phyloP scores from a whole-genome alignment of 2,797 vertebrate species.

The Poeciliopsis paucimaculata region DNA sequence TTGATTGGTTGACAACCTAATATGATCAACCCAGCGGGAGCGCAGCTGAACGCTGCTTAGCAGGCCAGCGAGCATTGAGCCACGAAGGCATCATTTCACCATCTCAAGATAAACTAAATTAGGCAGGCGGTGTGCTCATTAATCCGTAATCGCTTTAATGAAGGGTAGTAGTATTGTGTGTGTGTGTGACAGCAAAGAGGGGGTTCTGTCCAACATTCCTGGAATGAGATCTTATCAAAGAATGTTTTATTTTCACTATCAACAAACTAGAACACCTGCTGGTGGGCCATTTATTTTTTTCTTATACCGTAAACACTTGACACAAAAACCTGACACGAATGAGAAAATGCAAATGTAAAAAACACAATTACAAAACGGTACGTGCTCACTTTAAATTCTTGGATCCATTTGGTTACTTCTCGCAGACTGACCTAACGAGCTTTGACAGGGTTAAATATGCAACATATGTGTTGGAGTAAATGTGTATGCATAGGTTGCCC shows the following conservation, averaged over 20 bases:
- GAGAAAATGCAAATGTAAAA: conserved; percentile 40
- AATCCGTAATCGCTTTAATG: conserved; percentile 73
- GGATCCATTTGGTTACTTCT: not conserved
- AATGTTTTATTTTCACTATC: conserved; percentile 4
- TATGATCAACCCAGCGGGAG: conserved; percentile 18
- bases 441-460: conserved; percentile 16
- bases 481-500: conserved; percentile 40
- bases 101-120: conserved; percentile 64
- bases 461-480: conserved; percentile 16
- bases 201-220: not conserved
- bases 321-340: not conserved
- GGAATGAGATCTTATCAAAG: not conserved
- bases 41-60: conserved; percentile 3
- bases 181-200: conserved; percentile 3
- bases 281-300: conserved; percentile 22
- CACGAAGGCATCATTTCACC: conserved; percentile 34
- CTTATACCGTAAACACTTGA: conserved; percentile 17
- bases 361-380: not conserved
- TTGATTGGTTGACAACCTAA: conserved; percentile 52
- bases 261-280: not conserved
- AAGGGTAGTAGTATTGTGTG: conserved; percentile 34
- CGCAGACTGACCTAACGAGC: conserved; percentile 15
- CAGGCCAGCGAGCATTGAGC: conserved; percentile 11
- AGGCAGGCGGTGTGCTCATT: conserved; percentile 61
- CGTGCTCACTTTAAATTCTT: not conserved